These are phyloP conservation scores for Zootermopsis nevadensis DNA, from an alignment of 2,888 invertebrate species.

Conservation along the genomic window DNA sequence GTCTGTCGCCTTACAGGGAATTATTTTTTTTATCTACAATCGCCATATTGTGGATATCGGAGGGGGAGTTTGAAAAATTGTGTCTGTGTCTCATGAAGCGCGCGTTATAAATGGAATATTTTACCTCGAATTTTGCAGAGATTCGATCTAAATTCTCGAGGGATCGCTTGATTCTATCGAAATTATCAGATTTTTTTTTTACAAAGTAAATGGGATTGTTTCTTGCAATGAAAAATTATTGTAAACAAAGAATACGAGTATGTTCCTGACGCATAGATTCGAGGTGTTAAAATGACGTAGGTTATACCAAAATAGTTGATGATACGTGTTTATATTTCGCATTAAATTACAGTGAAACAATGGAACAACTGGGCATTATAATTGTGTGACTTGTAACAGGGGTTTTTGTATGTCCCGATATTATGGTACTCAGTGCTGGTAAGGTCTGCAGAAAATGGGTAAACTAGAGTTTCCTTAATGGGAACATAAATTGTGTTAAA, in stretches of 20 bases:
- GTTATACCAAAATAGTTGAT: not conserved
- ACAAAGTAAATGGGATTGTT: too few relatives aligned
- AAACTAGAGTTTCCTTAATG: conserved; percentile 46
- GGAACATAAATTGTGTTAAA: conserved; percentile 49
- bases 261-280: not conserved
- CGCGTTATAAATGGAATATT: too few relatives aligned
- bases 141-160: too few relatives aligned
- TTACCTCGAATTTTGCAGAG: too few relatives aligned
- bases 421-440: conserved; percentile 18
- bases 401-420: conserved; percentile 1
- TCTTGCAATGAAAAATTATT: too few relatives aligned
- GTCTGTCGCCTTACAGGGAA: too few relatives aligned
- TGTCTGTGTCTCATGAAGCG: too few relatives aligned
- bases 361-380: not conserved
- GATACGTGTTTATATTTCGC: not conserved
- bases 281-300: not conserved
- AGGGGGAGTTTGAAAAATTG: too few relatives aligned
- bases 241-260: not conserved
- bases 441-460: conserved; percentile 5
- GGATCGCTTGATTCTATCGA: too few relatives aligned
- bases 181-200: too few relatives aligned
- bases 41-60: too few relatives aligned
- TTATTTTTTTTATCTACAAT: too few relatives aligned
- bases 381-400: not conserved
- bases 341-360: not conserved